phyloP scores from a whole-genome alignment of 1,140 invertebrate genomes.

The Contarinia nasturtii region DNA sequence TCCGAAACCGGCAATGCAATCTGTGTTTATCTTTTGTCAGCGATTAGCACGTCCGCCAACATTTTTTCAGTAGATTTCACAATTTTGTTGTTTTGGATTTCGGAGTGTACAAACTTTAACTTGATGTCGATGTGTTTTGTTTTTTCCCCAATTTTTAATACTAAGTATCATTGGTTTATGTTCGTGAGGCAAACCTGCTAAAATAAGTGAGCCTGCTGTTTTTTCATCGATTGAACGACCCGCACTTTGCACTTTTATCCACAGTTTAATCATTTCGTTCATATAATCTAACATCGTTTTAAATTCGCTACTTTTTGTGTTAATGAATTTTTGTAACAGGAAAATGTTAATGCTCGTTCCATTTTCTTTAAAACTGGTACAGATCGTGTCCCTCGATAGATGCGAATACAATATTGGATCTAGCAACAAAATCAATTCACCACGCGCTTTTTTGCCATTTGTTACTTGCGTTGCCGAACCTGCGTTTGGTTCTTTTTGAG shows the following conservation, averaged over 20 bases:
- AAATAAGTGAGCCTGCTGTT: conserved; percentile 16
- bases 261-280: not conserved
- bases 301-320: too few species aligned
- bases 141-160: too few species aligned
- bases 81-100: too few species aligned
- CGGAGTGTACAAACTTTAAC: too few species aligned
- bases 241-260: not conserved
- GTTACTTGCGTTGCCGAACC: not conserved
- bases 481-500: not conserved
- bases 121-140: too few species aligned
- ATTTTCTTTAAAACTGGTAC: too few species aligned
- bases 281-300: conserved; percentile 1
- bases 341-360: not conserved
- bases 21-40: too few species aligned
- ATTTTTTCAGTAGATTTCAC: too few species aligned
- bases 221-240: conserved; percentile 6
- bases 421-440: not conserved
- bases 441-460: not conserved
- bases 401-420: not conserved
- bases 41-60: too few species aligned
- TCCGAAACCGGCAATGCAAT: too few species aligned
- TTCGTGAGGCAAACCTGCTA: conserved; percentile 18
- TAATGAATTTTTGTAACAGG: too few species aligned
- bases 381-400: not conserved
- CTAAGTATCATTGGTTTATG: conserved; percentile 23